Conservation (phyloP, 2,888 invertebrate species). For the Hemithea aestivaria region DNA sequence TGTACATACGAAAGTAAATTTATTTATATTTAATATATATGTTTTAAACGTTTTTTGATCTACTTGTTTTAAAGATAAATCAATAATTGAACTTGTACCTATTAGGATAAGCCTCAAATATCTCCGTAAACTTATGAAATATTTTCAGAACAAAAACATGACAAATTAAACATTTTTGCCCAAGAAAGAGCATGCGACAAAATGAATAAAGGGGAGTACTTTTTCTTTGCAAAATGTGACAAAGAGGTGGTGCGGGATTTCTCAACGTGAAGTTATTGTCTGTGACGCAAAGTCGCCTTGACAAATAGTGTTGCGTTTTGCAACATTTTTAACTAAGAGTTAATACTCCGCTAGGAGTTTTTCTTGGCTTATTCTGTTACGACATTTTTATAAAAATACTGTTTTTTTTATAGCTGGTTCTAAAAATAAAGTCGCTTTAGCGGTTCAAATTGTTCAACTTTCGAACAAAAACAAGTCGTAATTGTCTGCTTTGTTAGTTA, state of each 20-base stretch:
- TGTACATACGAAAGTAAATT: conserved; percentile 52
- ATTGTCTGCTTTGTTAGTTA: conserved; percentile 15
- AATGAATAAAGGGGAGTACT: conserved; percentile 58
- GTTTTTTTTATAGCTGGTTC: not conserved
- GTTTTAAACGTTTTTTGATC: no score
- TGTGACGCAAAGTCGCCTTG: conserved; percentile 63
- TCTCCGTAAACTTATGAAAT: no score
- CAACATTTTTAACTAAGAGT: conserved; percentile 61
- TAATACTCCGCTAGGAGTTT: conserved; percentile 38
- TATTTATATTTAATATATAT: conserved; percentile 48
- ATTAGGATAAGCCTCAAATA: no score
- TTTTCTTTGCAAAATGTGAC: conserved; percentile 69
- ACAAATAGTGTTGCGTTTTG: conserved; percentile 66
- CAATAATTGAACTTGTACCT: no score
- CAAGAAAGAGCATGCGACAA: conserved; percentile 39
- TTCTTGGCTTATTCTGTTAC: conserved; percentile 18
- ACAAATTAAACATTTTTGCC: conserved; percentile 16
- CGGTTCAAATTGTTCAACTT: conserved; percentile 7
- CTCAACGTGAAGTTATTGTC: conserved; percentile 68
- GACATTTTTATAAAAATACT: conserved; percentile 8
- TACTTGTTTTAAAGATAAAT: no score
- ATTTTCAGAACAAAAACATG: no score
- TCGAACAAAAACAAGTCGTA: conserved; percentile 12
- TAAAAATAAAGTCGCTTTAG: conserved; percentile 6
- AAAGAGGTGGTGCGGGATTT: conserved; percentile 68